Percentiles rank a stretch among this genome's conserved stretches.
These are phyloP conservation scores for Pao palembangensis DNA, from an alignment of 2,113 vertebrate genomes.

Conservation along the genomic window DNA sequence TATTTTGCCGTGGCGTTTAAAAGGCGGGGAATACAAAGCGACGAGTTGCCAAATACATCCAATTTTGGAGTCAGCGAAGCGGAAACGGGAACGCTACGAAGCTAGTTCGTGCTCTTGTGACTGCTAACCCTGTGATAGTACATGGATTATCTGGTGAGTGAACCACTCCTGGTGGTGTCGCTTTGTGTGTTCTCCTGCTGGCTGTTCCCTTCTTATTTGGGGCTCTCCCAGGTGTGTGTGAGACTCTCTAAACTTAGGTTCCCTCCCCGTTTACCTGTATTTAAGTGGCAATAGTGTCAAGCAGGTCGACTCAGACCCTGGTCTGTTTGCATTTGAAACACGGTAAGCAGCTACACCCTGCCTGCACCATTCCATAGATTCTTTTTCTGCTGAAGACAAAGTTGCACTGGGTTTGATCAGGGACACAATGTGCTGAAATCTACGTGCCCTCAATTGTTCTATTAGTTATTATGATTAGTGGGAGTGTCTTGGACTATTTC, in stretches of 20 bases:
- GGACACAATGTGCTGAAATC: too few relatives aligned
- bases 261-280: slow-evolving; percentile 4
- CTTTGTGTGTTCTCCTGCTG: not conserved
- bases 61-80: slow-evolving; percentile 24
- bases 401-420: not conserved
- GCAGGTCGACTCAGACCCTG: slow-evolving; percentile 35
- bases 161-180: not conserved
- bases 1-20: slow-evolving; percentile 35
- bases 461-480: not conserved
- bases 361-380: not conserved
- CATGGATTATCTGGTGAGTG: slow-evolving; percentile 80
- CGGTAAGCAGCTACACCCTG: slow-evolving; percentile 2
- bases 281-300: slow-evolving; percentile 12
- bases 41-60: slow-evolving; percentile 28
- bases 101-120: slow-evolving; percentile 46
- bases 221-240: slow-evolving; percentile 27
- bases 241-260: too few relatives aligned
- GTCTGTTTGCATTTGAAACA: slow-evolving; percentile 28
- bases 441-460: too few relatives aligned
- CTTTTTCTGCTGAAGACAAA: slow-evolving; percentile 1
- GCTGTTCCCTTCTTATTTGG: not conserved
- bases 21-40: slow-evolving; percentile 75
- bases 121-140: slow-evolving; percentile 49
- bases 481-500: not conserved
- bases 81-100: slow-evolving; percentile 36